Evolutionary conservation across 2,113 vertebrate species (phyloP).

Genomic region (Campylomormyrus tamandua): DNA sequence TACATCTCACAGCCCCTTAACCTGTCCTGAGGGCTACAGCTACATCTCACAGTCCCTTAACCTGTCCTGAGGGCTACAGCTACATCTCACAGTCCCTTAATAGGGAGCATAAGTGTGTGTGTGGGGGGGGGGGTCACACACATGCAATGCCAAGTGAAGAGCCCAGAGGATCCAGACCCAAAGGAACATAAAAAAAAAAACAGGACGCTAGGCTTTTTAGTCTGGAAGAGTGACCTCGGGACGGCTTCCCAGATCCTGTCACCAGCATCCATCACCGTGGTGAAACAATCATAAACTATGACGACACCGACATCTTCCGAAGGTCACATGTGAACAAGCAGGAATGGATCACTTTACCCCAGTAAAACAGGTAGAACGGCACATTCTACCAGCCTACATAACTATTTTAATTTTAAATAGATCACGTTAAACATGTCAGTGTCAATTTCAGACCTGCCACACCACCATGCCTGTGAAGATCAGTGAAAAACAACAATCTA

Average conservation of each 20-base stretch:
- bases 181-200: background rate
- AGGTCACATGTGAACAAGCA: background rate
- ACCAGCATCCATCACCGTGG: background rate
- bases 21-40: background rate
- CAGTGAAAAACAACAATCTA: background rate
- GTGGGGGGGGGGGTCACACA: too few relatives aligned
- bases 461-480: background rate
- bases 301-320: background rate
- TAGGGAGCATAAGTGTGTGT: background rate
- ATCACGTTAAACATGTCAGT: background rate
- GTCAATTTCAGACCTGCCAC: background rate
- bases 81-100: background rate
- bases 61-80: background rate
- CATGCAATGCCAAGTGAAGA: background rate
- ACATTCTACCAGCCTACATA: background rate
- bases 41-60: background rate
- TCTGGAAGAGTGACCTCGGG: background rate
- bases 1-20: background rate
- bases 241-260: background rate
- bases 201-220: background rate
- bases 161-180: background rate
- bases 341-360: background rate
- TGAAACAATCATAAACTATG: background rate
- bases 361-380: background rate
- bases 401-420: background rate